Percentiles rank a stretch among this genome's conserved stretches.
Evolutionary conservation across 2,888 invertebrate genomes (phyloP).

Genomic region (Erynnis tages): DNA sequence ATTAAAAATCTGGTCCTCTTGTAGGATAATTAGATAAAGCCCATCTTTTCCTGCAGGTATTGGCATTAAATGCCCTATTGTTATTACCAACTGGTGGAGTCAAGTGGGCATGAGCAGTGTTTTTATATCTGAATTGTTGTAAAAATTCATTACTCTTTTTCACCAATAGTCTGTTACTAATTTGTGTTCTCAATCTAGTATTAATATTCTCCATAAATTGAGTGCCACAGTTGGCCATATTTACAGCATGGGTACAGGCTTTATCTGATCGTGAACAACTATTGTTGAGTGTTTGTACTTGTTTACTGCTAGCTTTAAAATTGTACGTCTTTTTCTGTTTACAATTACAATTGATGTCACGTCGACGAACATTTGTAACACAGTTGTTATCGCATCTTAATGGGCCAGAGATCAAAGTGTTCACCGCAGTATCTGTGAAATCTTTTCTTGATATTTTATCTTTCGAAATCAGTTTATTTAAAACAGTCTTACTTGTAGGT

Average conservation of each 20-base stretch:
- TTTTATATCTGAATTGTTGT: conserved; percentile 6
- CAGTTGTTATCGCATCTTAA: conserved; percentile 49
- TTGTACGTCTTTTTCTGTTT: conserved; percentile 38
- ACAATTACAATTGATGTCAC: conserved; percentile 42
- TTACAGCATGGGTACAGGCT: conserved; percentile 42
- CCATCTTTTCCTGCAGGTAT: conserved; percentile 52
- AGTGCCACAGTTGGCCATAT: conserved; percentile 33
- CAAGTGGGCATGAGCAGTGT: neutral
- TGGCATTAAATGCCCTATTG: conserved; percentile 12
- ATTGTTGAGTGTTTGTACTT: conserved; percentile 43
- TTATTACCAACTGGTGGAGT: neutral
- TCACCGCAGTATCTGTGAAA: conserved; percentile 44
- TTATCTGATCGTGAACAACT: conserved; percentile 43
- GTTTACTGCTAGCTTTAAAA: conserved; percentile 39
- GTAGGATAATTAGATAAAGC: conserved; percentile 49
- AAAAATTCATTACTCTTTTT: conserved; percentile 12
- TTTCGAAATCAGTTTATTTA: conserved; percentile 41
- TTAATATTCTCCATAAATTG: conserved; percentile 31
- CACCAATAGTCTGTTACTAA: conserved; percentile 13
- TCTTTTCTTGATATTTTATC: conserved; percentile 41
- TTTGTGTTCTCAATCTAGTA: conserved; percentile 20
- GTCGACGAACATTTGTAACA: conserved; percentile 50
- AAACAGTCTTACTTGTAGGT: conserved; percentile 33
- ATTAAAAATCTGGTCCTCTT: conserved; percentile 64
- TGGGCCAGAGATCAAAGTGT: conserved; percentile 50